Percentiles rank a stretch among this genome's conserved stretches.
Evolutionary conservation across 2,113 vertebrate genomes (phyloP).

Genomic region (Crotalus helleri): DNA sequence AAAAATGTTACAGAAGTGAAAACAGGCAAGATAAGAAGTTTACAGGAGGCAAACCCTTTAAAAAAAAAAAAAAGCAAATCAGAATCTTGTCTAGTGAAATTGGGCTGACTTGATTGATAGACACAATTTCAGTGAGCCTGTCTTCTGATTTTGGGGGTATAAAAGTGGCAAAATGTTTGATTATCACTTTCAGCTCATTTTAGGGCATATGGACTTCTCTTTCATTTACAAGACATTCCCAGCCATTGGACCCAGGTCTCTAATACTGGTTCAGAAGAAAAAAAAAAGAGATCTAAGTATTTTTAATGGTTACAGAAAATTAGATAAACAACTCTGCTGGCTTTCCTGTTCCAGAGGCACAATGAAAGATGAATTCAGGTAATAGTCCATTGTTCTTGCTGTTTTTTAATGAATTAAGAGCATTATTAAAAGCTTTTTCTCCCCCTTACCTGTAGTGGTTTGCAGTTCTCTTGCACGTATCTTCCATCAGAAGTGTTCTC

Average conservation of each 20-base stretch:
- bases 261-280: no score
- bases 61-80: background rate
- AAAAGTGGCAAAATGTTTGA: background rate
- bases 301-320: no score
- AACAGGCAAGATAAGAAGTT: background rate
- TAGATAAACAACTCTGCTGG: no score
- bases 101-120: background rate
- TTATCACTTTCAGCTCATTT: background rate
- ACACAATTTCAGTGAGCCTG: background rate
- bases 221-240: background rate
- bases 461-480: constrained; percentile 93
- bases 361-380: background rate
- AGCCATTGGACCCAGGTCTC: no score
- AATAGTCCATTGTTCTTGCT: background rate
- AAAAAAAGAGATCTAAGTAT: no score
- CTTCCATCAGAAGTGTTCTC: constrained; percentile 83
- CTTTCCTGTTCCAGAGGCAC: background rate
- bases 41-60: background rate
- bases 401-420: background rate
- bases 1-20: background rate
- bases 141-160: background rate
- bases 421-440: no score
- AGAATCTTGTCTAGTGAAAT: background rate
- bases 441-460: constrained; percentile 83
- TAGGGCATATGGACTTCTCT: background rate